A percentile compares a stretch with the other conserved stretches of the same genome.
Evolutionary conservation across 2,113 vertebrate genomes (phyloP).

Genomic region (Sterrhoptilus dennistouni): DNA sequence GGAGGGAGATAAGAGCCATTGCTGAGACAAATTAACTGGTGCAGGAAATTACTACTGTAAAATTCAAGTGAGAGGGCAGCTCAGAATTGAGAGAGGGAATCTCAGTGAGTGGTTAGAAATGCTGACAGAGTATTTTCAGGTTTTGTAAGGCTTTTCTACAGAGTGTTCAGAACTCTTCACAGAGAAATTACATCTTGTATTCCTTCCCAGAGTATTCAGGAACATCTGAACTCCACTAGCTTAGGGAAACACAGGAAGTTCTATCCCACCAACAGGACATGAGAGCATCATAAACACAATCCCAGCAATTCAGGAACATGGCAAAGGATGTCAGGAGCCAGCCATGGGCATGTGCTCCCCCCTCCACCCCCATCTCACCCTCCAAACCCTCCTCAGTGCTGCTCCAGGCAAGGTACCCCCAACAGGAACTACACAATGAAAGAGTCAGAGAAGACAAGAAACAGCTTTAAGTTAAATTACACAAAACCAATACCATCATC

Average conservation of each 20-base stretch:
- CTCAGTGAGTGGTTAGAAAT: background rate
- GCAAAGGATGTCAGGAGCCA: background rate
- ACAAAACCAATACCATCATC: background rate
- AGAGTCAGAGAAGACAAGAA: background rate
- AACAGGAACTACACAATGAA: background rate
- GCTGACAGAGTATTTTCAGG: background rate
- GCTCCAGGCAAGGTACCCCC: background rate
- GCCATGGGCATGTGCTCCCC: background rate
- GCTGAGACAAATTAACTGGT: background rate
- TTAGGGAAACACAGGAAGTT: rapidly evolving
- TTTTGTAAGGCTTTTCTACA: background rate
- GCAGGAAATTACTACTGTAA: background rate
- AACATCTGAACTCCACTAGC: background rate
- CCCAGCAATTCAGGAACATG: background rate
- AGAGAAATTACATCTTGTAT: background rate
- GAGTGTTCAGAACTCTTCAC: background rate
- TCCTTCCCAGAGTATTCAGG: background rate
- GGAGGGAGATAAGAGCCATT: background rate
- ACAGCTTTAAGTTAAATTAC: background rate
- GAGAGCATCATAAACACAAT: background rate
- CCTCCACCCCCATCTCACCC: background rate
- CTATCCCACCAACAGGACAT: background rate
- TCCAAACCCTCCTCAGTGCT: background rate
- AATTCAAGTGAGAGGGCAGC: background rate
- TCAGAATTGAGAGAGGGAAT: background rate